Evolutionary conservation across 2,113 vertebrate genomes (phyloP).

Genomic region (Zosterops japonicus): DNA sequence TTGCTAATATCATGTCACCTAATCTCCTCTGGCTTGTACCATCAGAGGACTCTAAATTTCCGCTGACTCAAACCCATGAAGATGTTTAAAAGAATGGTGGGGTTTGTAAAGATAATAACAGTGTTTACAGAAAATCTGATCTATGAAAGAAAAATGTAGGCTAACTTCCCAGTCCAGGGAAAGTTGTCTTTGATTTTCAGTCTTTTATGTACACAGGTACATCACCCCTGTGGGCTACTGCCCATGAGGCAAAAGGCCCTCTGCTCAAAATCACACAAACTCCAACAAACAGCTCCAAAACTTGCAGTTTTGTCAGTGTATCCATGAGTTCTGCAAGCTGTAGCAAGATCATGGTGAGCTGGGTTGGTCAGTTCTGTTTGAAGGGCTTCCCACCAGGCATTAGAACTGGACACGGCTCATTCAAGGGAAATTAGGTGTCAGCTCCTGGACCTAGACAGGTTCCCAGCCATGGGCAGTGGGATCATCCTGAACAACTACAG

Average conservation of each 20-base stretch:
- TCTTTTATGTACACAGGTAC: neutral
- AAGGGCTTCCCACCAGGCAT: neutral
- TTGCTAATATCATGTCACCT: neutral
- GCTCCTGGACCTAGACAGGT: neutral
- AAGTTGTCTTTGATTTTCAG: neutral
- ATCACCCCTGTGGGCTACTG: neutral
- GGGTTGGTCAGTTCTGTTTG: neutral
- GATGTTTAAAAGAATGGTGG: fast-evolving
- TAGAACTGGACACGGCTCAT: neutral
- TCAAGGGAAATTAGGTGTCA: neutral
- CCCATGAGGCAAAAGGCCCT: neutral
- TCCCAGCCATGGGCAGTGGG: neutral
- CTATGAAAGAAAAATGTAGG: neutral
- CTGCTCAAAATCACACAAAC: neutral
- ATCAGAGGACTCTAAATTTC: neutral
- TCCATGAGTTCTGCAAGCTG: neutral
- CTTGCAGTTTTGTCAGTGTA: neutral
- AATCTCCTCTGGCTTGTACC: neutral
- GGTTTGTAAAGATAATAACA: neutral
- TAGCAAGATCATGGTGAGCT: neutral
- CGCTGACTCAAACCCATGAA: neutral
- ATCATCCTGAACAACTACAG: neutral
- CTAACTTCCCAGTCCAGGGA: neutral
- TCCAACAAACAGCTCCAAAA: neutral
- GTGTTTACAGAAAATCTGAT: neutral